Percentiles rank a stretch among this genome's conserved stretches.
These are phyloP conservation scores for Drosophila percnosoma DNA, from an alignment of 2,888 invertebrate genomes.

Conservation along the genomic window DNA sequence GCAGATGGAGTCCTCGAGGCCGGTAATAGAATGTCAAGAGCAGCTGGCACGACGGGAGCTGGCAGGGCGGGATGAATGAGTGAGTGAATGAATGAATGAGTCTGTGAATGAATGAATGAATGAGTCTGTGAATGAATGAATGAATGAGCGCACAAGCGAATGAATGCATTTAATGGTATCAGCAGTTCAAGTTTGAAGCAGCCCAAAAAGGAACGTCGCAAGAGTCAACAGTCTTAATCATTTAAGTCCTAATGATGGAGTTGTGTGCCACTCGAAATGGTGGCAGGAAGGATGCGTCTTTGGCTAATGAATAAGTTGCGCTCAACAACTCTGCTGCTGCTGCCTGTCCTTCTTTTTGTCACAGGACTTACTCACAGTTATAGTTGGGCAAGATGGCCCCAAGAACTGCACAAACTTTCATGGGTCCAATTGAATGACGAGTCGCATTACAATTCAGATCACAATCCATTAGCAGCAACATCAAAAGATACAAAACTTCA, in stretches of 20 bases:
- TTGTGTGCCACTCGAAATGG: conserved; percentile 47
- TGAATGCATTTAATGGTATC: conserved; percentile 50
- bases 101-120: conserved; percentile 18
- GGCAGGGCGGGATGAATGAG: conserved; percentile 24
- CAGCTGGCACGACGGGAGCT: conserved; percentile 59
- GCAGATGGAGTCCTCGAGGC: conserved; percentile 44
- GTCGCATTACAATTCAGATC: conserved; percentile 5
- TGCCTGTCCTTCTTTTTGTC: conserved; percentile 5
- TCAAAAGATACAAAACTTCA: conserved; percentile 7
- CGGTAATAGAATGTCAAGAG: conserved; percentile 79
- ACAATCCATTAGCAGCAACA: conserved; percentile 11
- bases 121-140: conserved; percentile 20
- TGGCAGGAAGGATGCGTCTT: conserved; percentile 55
- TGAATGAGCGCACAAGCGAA: conserved; percentile 9
- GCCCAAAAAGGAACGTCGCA: conserved; percentile 42
- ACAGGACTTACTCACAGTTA: conserved; percentile 5
- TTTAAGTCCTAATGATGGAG: conserved; percentile 81
- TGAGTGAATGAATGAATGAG: conserved; percentile 3
- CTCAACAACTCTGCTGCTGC: conserved; percentile 13
- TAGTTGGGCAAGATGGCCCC: conserved; percentile 50
- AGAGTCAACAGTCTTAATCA: conserved; percentile 55
- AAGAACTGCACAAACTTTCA: background rate
- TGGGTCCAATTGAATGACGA: background rate
- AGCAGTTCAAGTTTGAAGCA: conserved; percentile 72
- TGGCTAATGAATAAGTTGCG: conserved; percentile 61